Conservation (phyloP, 2,888 invertebrate species). For the Artemia sp. region DNA sequence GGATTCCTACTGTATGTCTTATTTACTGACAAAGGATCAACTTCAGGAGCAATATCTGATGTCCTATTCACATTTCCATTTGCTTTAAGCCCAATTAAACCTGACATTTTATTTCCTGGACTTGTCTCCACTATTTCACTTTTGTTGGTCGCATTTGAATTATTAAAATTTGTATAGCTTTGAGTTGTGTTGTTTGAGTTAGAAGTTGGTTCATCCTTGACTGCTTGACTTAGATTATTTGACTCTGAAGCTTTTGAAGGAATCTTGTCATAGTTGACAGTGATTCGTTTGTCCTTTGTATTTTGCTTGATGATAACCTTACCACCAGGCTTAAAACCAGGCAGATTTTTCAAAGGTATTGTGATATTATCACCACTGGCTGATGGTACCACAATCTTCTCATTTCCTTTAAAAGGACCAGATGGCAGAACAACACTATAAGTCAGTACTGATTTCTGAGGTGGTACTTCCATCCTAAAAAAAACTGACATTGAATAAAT, state of each 20-base stretch:
- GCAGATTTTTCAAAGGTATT: slow-evolving; percentile 11
- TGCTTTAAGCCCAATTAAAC: not conserved
- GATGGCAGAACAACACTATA: slow-evolving; percentile 9
- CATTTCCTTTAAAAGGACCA: slow-evolving; percentile 4
- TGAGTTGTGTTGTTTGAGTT: not conserved
- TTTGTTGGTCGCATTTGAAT: not conserved
- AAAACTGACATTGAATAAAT: not conserved
- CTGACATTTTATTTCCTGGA: not conserved
- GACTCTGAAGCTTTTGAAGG: not conserved
- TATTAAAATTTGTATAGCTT: not conserved
- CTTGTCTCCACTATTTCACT: not conserved
- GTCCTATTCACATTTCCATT: not conserved
- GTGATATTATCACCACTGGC: slow-evolving; percentile 2
- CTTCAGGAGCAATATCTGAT: not conserved
- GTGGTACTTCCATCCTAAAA: not conserved
- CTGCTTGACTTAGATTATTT: not conserved
- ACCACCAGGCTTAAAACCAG: slow-evolving; percentile 14
- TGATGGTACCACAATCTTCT: slow-evolving; percentile 5
- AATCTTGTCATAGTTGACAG: slow-evolving; percentile 5
- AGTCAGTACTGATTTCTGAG: not conserved
- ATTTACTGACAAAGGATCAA: not conserved
- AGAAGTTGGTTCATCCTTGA: too few relatives aligned
- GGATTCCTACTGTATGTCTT: not conserved
- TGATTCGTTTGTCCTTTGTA: slow-evolving; percentile 3
- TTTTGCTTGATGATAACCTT: slow-evolving; percentile 8